phyloP scores from a whole-genome alignment of 2,113 vertebrate genomes.

The Sitta europaea region DNA sequence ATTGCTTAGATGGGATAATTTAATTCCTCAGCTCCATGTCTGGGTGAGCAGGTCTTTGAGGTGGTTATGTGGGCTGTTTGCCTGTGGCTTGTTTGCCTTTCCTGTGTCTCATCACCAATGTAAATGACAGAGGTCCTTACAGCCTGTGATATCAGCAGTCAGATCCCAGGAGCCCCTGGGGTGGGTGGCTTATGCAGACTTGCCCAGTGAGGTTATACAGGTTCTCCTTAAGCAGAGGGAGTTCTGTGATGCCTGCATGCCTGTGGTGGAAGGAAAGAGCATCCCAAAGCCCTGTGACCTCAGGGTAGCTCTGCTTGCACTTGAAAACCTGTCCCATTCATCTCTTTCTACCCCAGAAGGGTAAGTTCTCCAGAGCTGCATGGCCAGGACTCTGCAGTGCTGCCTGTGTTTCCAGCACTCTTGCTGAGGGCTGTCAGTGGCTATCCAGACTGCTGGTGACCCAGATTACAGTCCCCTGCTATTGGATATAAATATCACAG shows the following conservation, averaged over 20 bases:
- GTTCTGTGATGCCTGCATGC: neutral
- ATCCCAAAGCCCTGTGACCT: neutral
- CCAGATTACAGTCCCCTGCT: neutral
- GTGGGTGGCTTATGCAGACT: neutral
- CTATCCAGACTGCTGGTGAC: neutral
- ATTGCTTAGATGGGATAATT: neutral
- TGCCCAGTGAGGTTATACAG: neutral
- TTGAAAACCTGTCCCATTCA: neutral
- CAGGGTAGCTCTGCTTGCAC: neutral
- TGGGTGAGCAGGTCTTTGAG: neutral
- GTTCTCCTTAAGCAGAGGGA: neutral
- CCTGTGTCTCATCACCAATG: neutral
- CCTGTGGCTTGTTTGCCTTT: neutral
- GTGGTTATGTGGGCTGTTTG: neutral
- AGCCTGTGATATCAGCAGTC: neutral
- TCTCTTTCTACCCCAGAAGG: neutral
- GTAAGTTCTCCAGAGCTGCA: accelerated
- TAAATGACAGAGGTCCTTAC: neutral
- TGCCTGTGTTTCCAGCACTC: neutral
- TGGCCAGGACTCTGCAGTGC: neutral
- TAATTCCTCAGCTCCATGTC: neutral
- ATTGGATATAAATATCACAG: neutral
- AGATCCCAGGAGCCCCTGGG: neutral
- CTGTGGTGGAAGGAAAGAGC: neutral
- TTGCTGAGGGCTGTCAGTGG: neutral